Percentiles rank a stretch among this genome's conserved stretches.
Evolutionary conservation across 2,888 invertebrate genomes (phyloP).

Genomic region (Carpatolechia fugitivella): DNA sequence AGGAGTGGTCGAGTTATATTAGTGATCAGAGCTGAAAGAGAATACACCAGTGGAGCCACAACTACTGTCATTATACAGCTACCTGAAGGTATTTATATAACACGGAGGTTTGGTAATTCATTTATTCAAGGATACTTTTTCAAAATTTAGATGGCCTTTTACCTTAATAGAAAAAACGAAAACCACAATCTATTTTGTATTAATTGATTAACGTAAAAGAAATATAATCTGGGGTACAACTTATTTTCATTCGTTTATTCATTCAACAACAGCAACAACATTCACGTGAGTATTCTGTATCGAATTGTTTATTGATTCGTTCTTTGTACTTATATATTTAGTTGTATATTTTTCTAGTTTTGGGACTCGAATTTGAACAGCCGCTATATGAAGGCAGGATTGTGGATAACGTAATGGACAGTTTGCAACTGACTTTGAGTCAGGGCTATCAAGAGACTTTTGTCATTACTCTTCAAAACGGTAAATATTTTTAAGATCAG

Average conservation of each 20-base stretch:
- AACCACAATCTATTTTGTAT: conserved; percentile 7
- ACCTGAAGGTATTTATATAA: conserved; percentile 49
- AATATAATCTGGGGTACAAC: no score
- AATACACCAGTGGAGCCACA: conserved; percentile 53
- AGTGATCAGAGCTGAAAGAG: conserved; percentile 50
- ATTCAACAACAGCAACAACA: no score
- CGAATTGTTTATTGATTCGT: no score
- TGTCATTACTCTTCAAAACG: conserved; percentile 32
- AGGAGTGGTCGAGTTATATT: conserved; percentile 43
- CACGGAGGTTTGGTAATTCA: no score
- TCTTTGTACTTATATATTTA: background rate
- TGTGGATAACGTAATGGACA: conserved; percentile 38
- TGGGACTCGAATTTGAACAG: conserved; percentile 43
- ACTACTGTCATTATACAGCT: conserved; percentile 55
- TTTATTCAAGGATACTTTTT: no score
- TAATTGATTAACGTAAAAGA: no score
- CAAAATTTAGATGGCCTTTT: no score
- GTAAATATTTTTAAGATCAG: conserved; percentile 29
- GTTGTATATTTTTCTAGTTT: conserved; percentile 36
- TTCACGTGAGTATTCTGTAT: no score
- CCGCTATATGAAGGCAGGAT: conserved; percentile 47
- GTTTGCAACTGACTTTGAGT: conserved; percentile 37
- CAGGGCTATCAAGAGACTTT: conserved; percentile 44
- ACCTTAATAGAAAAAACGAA: no score
- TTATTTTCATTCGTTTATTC: no score